These are phyloP conservation scores for Alcedo atthis DNA, from an alignment of 2,797 vertebrate species.

Conservation along the genomic window DNA sequence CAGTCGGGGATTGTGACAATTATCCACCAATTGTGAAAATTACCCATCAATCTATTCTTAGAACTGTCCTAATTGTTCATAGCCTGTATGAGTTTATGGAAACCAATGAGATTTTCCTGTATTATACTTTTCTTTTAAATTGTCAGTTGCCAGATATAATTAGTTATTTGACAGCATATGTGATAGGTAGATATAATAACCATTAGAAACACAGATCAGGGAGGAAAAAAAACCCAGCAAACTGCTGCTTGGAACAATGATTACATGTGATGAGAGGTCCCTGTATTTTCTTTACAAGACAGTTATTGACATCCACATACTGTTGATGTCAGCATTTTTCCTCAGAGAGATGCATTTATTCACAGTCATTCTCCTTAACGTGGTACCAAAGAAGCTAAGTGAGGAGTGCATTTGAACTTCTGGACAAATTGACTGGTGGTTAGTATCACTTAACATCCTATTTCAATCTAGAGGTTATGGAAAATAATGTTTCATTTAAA, in stretches of 20 bases:
- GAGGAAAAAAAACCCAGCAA: neutral
- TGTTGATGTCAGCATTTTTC: constrained; percentile 13
- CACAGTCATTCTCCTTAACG: neutral
- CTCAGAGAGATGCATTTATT: neutral
- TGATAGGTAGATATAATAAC: neutral
- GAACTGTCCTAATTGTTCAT: neutral
- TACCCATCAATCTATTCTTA: neutral
- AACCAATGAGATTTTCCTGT: neutral
- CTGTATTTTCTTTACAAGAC: neutral
- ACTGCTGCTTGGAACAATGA: neutral
- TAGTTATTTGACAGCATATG: neutral
- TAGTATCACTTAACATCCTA: neutral
- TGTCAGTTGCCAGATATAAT: neutral
- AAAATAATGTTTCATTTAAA: neutral
- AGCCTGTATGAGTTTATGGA: neutral
- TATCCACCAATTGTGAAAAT: neutral
- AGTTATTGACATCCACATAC: neutral
- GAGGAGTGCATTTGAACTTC: neutral
- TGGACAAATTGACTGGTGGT: neutral
- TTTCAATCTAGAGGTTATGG: neutral
- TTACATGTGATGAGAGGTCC: neutral
- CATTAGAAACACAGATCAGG: neutral
- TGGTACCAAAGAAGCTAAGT: neutral
- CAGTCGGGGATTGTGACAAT: neutral
- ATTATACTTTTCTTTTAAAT: neutral